Base-by-base conservation (phyloP, 2,888 invertebrate species). In the Trichogramma dendrolimi region DNA sequence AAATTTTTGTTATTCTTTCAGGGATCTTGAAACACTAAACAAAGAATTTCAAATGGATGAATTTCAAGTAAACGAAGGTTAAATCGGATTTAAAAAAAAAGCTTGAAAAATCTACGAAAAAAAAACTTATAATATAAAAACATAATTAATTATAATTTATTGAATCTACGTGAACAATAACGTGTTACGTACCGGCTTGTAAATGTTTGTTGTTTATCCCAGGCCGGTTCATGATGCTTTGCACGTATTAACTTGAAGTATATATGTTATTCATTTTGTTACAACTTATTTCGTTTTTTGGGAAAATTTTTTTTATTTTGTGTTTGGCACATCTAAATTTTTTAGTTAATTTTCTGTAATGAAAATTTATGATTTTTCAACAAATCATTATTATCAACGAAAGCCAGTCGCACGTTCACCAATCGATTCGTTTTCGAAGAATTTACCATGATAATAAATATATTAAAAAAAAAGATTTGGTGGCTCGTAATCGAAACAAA, bases 11-110 rank as follows among this genome's bases (percentile, higher is more conserved):
- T 69, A 51, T 68, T 68, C 57, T 79, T 78, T 4, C 72, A 81
- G 81, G 70, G 78, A 81, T 70, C 69, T 81, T 67, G 71, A 71
- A 60, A 78, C 71, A 63, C 71, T 81, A 66, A 81, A 80, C 67
- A 75, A 73, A 68, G 80, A 80, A 68, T 81, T 81, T 69, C 79
- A 76, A 58, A 79, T 81, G 64, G 74, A 77, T 27, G 27, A 27
- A 27, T 27, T 27, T 27, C 27, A 63, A 76, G 72, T 67, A 60
- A 50, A 65, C 47, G 46, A 8, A n/a, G 46, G 46, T n/a, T 10
- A n/a, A 8, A n/a, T 2, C 3, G 46, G 3, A n/a, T 10, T 27
- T 27, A 27, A 27, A 27, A 27, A 11, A 63, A 66, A 54, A 46
- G 54, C 49, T 50, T 50, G 57, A 50, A 49, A 58, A 61, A 65